Percentiles rank a stretch among this genome's conserved stretches.
Evolutionary conservation across 2,888 invertebrate species (phyloP).

Genomic region (Ethmia dodecea): DNA sequence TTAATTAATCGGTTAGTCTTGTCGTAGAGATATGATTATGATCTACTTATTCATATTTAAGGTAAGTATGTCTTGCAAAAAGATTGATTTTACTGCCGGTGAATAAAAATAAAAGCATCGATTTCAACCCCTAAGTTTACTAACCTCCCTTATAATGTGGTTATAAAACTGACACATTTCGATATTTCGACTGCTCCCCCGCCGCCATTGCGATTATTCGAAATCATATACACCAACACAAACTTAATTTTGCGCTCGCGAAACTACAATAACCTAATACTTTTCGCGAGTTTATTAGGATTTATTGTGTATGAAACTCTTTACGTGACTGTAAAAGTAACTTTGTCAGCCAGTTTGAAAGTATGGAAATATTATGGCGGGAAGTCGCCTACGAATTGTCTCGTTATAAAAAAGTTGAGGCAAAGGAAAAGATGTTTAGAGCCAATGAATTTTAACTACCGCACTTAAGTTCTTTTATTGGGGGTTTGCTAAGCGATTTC

Average conservation of each 20-base stretch:
- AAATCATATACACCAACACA: constrained; percentile 33
- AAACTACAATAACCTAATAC: background rate
- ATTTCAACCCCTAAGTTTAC: constrained; percentile 39
- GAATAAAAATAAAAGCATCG: constrained; percentile 27
- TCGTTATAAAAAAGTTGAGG: constrained; percentile 47
- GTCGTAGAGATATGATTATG: no score
- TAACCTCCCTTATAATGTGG: constrained; percentile 40
- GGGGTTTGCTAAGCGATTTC: constrained; percentile 29
- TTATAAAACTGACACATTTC: constrained; percentile 59
- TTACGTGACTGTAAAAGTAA: constrained; percentile 3
- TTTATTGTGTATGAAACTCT: background rate
- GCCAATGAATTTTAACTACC: constrained; percentile 63
- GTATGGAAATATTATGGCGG: constrained; percentile 68
- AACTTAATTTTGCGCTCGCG: constrained; percentile 9
- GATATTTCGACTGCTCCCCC: constrained; percentile 44
- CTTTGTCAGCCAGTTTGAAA: constrained; percentile 23
- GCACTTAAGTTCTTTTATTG: constrained; percentile 37
- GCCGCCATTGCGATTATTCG: constrained; percentile 48
- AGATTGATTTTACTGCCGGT: constrained; percentile 13
- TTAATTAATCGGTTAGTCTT: no score
- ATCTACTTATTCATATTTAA: no score
- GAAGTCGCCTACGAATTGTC: constrained; percentile 68
- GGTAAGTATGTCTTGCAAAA: no score
- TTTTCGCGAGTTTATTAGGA: background rate
- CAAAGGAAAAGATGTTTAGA: constrained; percentile 47